Evolutionary conservation across 2,797 vertebrate species (phyloP), one percentile per base, ranked within the genome.

Genomic region (Spinus olivaceus): DNA sequence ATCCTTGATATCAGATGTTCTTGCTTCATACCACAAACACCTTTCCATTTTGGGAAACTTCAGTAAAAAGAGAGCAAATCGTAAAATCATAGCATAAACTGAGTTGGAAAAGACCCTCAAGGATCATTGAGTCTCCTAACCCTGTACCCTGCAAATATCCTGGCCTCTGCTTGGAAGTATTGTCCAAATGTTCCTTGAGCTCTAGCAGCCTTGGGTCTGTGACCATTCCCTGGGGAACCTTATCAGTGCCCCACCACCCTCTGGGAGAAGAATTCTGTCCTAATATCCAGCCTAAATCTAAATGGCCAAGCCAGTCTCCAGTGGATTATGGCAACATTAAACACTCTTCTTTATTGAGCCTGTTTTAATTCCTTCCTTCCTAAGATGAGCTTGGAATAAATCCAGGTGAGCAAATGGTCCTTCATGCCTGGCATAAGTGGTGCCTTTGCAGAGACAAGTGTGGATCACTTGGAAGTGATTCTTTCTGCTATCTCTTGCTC

Each of bases 141-240:
- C 9, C 30, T 57, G 24, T 22, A 30, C 18, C 14, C 44, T 77
- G 15, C 39, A 83, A 4, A 42, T 59, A 33, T 32, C n/a, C 12
- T 3, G 0, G 14, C 7, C 4, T 57, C 7, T 77, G 14, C 25
- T 30, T 64, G 51, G 8, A 22, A 64, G 12, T 6, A 6, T 33
- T 70, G 24, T 57, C n/a, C n/a, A 46, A 46, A 51, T 0, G 0
- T 24, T 82, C n/a, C 35, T 50, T 6, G 9, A 70, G 20, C 56
- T 89, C 37, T 77, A 39, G 10, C 44, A 51, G 65, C 25, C 65
- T 51, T 44, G 17, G 20, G 4, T 4, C 64, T 14, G 3, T 83
- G 30, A 2, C 51, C 30, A 28, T 57, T 65, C 59, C 25, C 39
- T 59, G 51, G 33, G 6, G 28, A 64, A 14, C 51, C n/a, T 71